Percentiles rank a stretch among this genome's conserved stretches.
Evolutionary conservation across 1,140 invertebrate species (phyloP).

Genomic region (Pogonus chalceus): DNA sequence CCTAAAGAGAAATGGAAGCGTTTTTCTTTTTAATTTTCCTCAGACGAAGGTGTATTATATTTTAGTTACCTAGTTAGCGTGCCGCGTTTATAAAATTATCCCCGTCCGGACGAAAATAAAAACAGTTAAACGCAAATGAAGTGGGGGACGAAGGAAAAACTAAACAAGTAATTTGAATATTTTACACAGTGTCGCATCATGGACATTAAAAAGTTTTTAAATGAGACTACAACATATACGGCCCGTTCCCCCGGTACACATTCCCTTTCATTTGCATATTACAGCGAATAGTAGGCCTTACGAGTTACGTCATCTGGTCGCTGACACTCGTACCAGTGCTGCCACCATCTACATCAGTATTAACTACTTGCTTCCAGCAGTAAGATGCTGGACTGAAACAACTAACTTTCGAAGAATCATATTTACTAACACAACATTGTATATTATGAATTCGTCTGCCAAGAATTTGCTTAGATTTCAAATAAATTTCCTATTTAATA

Average conservation of each 20-base stretch:
- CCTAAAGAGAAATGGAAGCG: background rate
- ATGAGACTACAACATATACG: conserved; percentile 1
- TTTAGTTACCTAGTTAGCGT: conserved; percentile 6
- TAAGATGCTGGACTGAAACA: too few relatives aligned
- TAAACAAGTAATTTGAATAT: conserved; percentile 8
- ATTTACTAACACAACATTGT: too few relatives aligned
- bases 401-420: too few relatives aligned
- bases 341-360: too few relatives aligned
- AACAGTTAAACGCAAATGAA: background rate
- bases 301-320: background rate
- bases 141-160: background rate
- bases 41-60: background rate
- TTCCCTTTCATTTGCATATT: conserved; percentile 5
- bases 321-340: background rate
- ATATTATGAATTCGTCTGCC: too few relatives aligned
- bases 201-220: conserved; percentile 7
- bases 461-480: too few relatives aligned
- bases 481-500: too few relatives aligned
- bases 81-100: background rate
- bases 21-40: background rate
- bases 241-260: conserved; percentile 1
- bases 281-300: background rate
- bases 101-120: background rate
- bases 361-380: too few relatives aligned
- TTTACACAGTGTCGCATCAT: conserved; percentile 5